Evolutionary conservation across 2,113 vertebrate genomes (phyloP), one percentile per base, ranked within the genome.

Genomic region (Diadophis punctatus): DNA sequence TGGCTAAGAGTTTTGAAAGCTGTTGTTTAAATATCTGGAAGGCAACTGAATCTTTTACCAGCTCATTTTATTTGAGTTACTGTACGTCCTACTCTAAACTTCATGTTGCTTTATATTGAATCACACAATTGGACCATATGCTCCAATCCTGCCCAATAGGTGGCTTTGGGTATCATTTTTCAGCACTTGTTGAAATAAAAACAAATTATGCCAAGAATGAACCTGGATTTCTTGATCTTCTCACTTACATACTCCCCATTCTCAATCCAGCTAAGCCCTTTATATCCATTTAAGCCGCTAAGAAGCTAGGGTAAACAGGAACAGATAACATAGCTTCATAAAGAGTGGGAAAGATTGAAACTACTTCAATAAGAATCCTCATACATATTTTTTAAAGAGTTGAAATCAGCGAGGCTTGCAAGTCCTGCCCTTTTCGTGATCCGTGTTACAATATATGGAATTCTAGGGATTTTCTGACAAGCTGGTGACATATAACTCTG

Each of bases 391-490:
- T 11, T 56, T 92, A 94, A 89, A 30, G 27, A 86, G 96, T 94
- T 95, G 94, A 89, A 95, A 90, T 52, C 63, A 6, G 14, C 52
- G 91, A 39, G 85, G 94, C 95, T 93, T 94, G 91, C 93, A 96
- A 94, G 52, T 74, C 60, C 43, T 96, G 97, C 92, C 97, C 97
- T 95, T 87, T 92, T 84, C 86, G 94, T 95, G 93, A 95, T 96
- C 97, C 96, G 96, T 94, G 90, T 51, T 92, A 96, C 96, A 96
- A 96, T 96, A 95, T 96, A 97, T 95, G 96, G 96, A 96, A 95
- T 96, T 95, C 96, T 90, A 95, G 93, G 97, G 97, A 94, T 91
- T 90, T 95, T 97, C 94, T 96, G 96, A 95, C 96, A 96, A 92
- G 93, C 94, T 18, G 39, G 10, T 96, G 97, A 97, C 96, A 97